phyloP scores from a whole-genome alignment of 2,797 vertebrate genomes.

The Tokudaia tokunoshimensis region DNA sequence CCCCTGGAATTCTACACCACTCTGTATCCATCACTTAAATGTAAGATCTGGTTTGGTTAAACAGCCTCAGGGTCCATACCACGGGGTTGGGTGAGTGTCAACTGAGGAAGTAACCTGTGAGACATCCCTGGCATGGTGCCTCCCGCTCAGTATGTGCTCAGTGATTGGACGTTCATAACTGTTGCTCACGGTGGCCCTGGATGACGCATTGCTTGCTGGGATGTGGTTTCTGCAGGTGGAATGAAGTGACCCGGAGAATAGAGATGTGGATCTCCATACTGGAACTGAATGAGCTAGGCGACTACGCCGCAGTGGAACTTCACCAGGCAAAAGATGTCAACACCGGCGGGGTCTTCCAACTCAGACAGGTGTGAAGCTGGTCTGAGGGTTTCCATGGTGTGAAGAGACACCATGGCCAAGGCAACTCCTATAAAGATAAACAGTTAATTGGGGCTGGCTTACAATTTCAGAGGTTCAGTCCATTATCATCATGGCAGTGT shows the following conservation, averaged over 20 bases:
- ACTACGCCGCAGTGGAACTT: slow-evolving; percentile 96
- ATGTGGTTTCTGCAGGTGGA: slow-evolving; percentile 92
- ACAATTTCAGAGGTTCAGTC: not conserved
- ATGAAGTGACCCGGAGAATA: slow-evolving; percentile 96
- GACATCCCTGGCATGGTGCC: not conserved
- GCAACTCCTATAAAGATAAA: not conserved
- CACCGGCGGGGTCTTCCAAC: slow-evolving; percentile 97
- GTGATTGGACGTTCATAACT: not conserved
- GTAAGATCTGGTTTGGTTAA: not conserved
- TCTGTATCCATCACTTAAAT: not conserved
- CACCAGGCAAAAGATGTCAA: slow-evolving; percentile 95
- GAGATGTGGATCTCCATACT: slow-evolving; percentile 97
- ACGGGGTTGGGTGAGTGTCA: not conserved
- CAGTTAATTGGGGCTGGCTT: not conserved
- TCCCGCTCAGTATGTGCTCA: not conserved
- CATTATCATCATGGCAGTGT: not conserved
- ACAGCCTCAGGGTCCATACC: not conserved
- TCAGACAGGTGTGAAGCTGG: slow-evolving; percentile 92
- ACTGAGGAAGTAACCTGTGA: not conserved
- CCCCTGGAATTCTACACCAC: not conserved
- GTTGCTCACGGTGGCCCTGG: rapidly evolving
- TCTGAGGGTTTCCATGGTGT: not conserved
- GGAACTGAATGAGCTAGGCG: slow-evolving; percentile 97
- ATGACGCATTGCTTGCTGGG: not conserved
- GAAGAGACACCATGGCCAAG: not conserved